These are phyloP conservation scores for Synergus umbraculus DNA, from an alignment of 2,888 invertebrate species.

Conservation along the genomic window DNA sequence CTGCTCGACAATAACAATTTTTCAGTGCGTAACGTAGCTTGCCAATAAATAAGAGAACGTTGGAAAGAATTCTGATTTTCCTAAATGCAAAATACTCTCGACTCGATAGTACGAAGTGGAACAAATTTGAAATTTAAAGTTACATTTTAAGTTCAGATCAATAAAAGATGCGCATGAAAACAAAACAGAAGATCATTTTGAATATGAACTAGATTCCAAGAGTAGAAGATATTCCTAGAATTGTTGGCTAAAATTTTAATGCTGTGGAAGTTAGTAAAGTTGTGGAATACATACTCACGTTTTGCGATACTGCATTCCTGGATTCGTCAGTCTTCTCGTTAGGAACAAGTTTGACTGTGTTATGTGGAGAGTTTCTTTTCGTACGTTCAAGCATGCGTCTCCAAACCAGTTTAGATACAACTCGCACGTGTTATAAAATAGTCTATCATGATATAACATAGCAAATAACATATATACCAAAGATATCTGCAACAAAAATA, in stretches of 20 bases:
- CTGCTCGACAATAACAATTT: background rate
- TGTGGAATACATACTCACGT: conserved; percentile 27
- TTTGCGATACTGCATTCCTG: conserved; percentile 33
- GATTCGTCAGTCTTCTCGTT: conserved; percentile 35
- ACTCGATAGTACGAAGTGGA: background rate
- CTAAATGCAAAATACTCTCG: background rate
- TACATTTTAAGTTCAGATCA: background rate
- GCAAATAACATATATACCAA: background rate
- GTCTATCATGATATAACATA: conserved; percentile 29
- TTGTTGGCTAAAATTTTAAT: conserved; percentile 11
- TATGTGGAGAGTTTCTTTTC: conserved; percentile 19
- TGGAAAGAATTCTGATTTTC: background rate
- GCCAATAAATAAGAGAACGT: background rate
- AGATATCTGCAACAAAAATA: background rate
- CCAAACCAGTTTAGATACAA: conserved; percentile 35
- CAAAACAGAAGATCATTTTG: conserved; percentile 3
- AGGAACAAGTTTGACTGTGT: conserved; percentile 33
- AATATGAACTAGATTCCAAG: conserved; percentile 10
- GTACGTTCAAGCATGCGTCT: conserved; percentile 29
- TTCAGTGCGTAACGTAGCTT: background rate
- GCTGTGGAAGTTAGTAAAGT: conserved; percentile 2
- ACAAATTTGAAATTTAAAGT: background rate
- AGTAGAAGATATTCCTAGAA: background rate
- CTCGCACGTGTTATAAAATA: conserved; percentile 26
- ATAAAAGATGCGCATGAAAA: conserved; percentile 1